Evolutionary conservation across 2,113 vertebrate species (phyloP).

Genomic region (Paracanthobrama guichenoti): DNA sequence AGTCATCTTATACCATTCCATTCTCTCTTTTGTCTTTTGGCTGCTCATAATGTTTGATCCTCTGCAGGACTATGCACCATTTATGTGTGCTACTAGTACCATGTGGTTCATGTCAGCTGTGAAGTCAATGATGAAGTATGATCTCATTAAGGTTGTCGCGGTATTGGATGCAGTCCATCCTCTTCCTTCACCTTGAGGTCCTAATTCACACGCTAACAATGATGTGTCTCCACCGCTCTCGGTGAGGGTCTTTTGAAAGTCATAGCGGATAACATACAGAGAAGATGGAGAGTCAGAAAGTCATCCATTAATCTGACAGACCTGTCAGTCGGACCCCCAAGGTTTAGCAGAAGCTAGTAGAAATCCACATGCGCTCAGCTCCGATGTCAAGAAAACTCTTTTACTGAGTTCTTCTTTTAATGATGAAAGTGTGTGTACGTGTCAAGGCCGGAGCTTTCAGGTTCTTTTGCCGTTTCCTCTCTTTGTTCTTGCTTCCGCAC

Average conservation of each 20-base stretch:
- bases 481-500: conserved; percentile 25
- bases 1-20: background rate
- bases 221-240: conserved; percentile 4
- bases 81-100: background rate
- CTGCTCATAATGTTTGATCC: background rate
- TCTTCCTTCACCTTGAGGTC: conserved; percentile 31
- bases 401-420: conserved; percentile 35
- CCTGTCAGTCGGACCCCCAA: conserved; percentile 16
- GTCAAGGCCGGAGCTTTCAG: conserved; percentile 23
- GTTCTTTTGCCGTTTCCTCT: background rate
- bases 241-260: conserved; percentile 23
- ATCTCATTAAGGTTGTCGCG: conserved; percentile 13
- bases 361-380: conserved; percentile 28
- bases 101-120: conserved; percentile 13
- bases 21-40: background rate
- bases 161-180: background rate
- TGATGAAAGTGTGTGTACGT: conserved; percentile 35
- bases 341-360: background rate
- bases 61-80: background rate
- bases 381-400: conserved; percentile 16
- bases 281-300: conserved; percentile 12
- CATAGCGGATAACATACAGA: conserved; percentile 4
- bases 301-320: conserved; percentile 26
- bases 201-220: background rate
- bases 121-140: conserved; percentile 34